A percentile compares a stretch with the other conserved stretches of the same genome.
Conservation (phyloP, 2,888 invertebrate genomes). For the Conomelus anceps region DNA sequence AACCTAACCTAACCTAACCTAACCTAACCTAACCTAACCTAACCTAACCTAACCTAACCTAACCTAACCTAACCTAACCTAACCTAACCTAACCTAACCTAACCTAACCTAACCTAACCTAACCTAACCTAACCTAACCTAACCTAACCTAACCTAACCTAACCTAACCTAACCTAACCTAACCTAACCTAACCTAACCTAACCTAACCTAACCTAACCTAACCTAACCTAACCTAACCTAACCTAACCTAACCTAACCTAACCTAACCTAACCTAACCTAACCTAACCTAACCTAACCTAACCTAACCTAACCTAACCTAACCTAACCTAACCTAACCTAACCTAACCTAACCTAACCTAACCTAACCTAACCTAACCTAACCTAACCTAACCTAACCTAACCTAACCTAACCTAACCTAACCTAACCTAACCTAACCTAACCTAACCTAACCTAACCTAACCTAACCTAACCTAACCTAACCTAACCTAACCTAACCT, state of each 20-base stretch:
- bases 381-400: constrained; percentile 11
- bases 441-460: constrained; percentile 27
- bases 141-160: constrained; percentile 1
- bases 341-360: constrained; percentile 18
- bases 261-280: constrained; percentile 26
- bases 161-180: constrained; percentile 25
- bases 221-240: constrained; percentile 19
- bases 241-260: constrained; percentile 25
- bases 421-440: constrained; percentile 16
- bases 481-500: constrained; percentile 15
- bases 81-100: too few species aligned
- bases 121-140: constrained; percentile 27
- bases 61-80: too few species aligned
- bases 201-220: constrained; percentile 23
- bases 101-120: constrained; percentile 27
- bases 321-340: constrained; percentile 23
- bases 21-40: too few species aligned
- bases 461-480: constrained; percentile 23
- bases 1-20: too few species aligned
- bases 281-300: constrained; percentile 5
- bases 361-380: constrained; percentile 24
- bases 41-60: too few species aligned
- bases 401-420: not conserved
- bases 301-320: constrained; percentile 27
- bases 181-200: constrained; percentile 28